These are phyloP conservation scores for Xyrichtys novacula DNA, from an alignment of 2,797 vertebrate species.

Conservation along the genomic window DNA sequence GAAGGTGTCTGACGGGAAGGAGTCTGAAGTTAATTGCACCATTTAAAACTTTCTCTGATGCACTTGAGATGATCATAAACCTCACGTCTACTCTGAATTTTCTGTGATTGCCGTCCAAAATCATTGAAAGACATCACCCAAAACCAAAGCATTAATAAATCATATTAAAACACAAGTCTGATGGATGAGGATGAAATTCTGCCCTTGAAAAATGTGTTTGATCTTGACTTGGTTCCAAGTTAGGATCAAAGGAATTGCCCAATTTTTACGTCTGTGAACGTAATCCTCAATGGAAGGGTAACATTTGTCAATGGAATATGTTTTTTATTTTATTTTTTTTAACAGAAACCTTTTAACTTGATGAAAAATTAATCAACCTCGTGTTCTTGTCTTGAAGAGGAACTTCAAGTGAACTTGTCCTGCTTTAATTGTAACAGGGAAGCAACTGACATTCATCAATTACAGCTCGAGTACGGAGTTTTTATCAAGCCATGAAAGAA, in stretches of 20 bases:
- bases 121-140: constrained; percentile 12
- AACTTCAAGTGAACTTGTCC: not conserved
- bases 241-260: not conserved
- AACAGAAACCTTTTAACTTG: not conserved
- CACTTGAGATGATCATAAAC: constrained; percentile 52
- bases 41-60: constrained; percentile 37
- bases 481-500: too few species aligned
- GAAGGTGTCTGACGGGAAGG: constrained; percentile 12
- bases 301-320: not conserved
- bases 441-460: too few species aligned
- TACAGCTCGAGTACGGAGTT: too few species aligned
- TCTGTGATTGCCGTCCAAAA: constrained; percentile 44
- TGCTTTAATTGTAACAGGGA: too few species aligned
- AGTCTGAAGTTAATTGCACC: constrained; percentile 42
- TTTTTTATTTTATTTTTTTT: too few species aligned
- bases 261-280: not conserved
- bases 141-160: constrained; percentile 35
- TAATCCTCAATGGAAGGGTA: constrained; percentile 12
- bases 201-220: not conserved
- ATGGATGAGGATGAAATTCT: not conserved
- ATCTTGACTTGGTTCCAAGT: constrained; percentile 8
- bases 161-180: constrained; percentile 7
- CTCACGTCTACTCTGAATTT: constrained; percentile 25
- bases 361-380: not conserved
- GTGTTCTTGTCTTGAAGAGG: not conserved